Conservation (phyloP, 2,888 invertebrate species). For the Cylindroiulus punctatus region DNA sequence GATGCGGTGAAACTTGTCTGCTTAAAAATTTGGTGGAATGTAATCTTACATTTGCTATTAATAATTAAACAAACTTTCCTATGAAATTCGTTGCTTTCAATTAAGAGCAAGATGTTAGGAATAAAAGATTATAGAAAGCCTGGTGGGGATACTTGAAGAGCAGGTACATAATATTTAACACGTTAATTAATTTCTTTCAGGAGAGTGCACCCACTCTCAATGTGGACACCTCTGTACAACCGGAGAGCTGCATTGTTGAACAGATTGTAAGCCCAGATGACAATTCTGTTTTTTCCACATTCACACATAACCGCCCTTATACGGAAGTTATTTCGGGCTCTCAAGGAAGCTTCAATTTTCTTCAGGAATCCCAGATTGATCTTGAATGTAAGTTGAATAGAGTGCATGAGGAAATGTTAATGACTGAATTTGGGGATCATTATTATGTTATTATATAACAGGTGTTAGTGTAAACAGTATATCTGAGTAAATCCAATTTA, state of each 20-base stretch:
- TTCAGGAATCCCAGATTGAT: constrained; percentile 85
- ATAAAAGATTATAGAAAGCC: too few relatives aligned
- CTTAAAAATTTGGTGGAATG: background rate
- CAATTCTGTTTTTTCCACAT: constrained; percentile 55
- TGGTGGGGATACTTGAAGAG: too few relatives aligned
- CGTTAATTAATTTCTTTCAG: background rate
- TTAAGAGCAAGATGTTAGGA: background rate
- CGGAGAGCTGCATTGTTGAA: background rate
- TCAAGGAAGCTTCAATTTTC: constrained; percentile 67
- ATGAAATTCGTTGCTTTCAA: background rate
- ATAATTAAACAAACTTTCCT: background rate
- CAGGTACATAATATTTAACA: background rate
- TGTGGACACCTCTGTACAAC: background rate
- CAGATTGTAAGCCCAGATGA: constrained; percentile 23
- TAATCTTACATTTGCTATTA: constrained; percentile 4
- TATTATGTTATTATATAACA: too few relatives aligned
- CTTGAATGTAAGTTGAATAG: constrained; percentile 70
- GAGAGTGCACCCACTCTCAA: background rate
- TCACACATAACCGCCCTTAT: constrained; percentile 56
- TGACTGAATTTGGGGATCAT: too few relatives aligned
- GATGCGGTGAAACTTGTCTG: background rate
- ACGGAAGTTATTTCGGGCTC: constrained; percentile 62
- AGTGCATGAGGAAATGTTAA: too few relatives aligned
- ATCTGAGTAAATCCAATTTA: too few relatives aligned
- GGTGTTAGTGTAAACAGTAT: too few relatives aligned